phyloP scores from a whole-genome alignment of 2,888 invertebrate genomes.

The Falcaria lacertinaria region DNA sequence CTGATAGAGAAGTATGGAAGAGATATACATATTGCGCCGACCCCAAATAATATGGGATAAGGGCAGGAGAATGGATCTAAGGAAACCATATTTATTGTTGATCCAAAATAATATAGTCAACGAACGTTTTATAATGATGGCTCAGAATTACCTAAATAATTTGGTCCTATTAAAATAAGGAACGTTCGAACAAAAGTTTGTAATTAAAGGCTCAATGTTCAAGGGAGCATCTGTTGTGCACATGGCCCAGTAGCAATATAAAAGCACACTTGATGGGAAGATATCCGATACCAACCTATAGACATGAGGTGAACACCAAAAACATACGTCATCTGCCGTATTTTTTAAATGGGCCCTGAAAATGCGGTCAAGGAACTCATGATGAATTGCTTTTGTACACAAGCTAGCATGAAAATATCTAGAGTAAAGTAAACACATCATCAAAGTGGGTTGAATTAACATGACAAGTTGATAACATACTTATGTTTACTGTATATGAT shows the following conservation, averaged over 20 bases:
- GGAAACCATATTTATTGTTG: no score
- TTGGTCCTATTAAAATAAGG: constrained; percentile 7
- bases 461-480: constrained; percentile 21
- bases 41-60: no score
- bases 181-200: constrained; percentile 32
- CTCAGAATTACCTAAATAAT: background rate
- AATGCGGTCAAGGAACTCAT: constrained; percentile 58
- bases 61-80: no score
- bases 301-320: constrained; percentile 39
- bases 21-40: no score
- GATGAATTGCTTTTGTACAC: constrained; percentile 24
- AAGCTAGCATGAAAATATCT: constrained; percentile 31
- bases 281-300: constrained; percentile 48
- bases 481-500: no score
- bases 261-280: constrained; percentile 58
- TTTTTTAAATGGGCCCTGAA: constrained; percentile 35
- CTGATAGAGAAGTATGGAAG: no score
- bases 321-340: constrained; percentile 45
- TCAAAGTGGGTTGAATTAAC: constrained; percentile 39
- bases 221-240: constrained; percentile 69
- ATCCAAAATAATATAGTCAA: no score
- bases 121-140: no score
- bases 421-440: constrained; percentile 18
- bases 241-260: constrained; percentile 56
- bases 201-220: constrained; percentile 28